These are phyloP conservation scores for Enteromius thamalakanensis DNA, from an alignment of 2,797 vertebrate species.

Conservation along the genomic window DNA sequence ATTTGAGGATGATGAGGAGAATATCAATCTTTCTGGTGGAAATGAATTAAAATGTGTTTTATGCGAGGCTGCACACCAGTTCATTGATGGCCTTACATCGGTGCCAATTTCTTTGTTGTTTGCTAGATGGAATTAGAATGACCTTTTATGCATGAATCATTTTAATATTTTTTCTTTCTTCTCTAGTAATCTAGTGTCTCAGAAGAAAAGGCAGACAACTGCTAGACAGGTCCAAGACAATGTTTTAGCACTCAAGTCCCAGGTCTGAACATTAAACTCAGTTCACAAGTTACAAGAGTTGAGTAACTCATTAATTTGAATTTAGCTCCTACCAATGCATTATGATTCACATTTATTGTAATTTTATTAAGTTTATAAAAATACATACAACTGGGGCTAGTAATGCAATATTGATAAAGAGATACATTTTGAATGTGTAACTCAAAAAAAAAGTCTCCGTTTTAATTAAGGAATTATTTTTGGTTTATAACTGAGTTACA, in stretches of 20 bases:
- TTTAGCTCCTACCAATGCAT: not conserved
- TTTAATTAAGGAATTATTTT: not conserved
- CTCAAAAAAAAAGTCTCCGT: not conserved
- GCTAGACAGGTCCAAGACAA: not conserved
- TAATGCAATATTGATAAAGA: conserved; percentile 4
- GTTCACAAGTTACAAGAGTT: not conserved
- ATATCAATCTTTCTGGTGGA: conserved; percentile 15
- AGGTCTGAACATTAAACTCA: not conserved
- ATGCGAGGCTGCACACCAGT: not conserved
- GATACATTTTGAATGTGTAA: not conserved
- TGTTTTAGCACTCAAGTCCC: not conserved
- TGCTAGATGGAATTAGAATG: not conserved
- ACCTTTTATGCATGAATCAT: not conserved
- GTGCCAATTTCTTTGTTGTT: conserved; percentile 13
- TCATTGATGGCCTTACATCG: not conserved
- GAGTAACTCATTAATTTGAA: not conserved
- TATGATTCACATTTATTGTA: conserved; percentile 17
- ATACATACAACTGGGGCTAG: conserved; percentile 4
- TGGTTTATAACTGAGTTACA: not conserved
- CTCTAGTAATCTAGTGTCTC: not conserved
- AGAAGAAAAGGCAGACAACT: not conserved
- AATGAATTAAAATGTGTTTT: conserved; percentile 22
- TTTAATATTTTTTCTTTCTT: not conserved
- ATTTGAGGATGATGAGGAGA: conserved; percentile 22
- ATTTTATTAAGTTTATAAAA: conserved; percentile 32